Conservation (phyloP, 2,797 vertebrate genomes). For the Setipinna tenuifilis region DNA sequence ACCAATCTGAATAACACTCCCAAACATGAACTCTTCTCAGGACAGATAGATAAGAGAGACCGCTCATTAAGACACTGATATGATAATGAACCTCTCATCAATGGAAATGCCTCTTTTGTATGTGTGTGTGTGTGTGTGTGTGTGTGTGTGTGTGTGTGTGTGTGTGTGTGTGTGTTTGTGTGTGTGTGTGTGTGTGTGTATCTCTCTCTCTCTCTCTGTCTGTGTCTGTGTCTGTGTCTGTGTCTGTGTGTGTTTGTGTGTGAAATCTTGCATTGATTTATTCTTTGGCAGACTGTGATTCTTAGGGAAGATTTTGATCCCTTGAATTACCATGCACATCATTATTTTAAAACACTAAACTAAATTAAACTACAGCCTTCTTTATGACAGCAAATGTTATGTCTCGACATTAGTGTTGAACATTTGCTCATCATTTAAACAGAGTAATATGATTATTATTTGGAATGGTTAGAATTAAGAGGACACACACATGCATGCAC, state of each 20-base stretch:
- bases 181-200: too few species aligned
- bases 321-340: too few species aligned
- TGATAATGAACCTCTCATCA: neutral
- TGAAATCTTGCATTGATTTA: neutral
- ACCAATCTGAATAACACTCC: slow-evolving; percentile 45
- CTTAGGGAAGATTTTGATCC: too few species aligned
- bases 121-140: neutral
- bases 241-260: too few species aligned
- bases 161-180: neutral
- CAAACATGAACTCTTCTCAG: slow-evolving; percentile 29
- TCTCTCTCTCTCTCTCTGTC: too few species aligned
- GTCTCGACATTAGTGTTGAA: neutral
- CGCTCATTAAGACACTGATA: neutral
- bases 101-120: neutral
- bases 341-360: too few species aligned
- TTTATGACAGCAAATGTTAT: too few species aligned
- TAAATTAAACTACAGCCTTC: too few species aligned
- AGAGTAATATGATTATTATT: neutral
- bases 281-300: neutral
- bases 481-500: neutral
- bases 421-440: neutral
- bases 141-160: neutral
- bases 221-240: too few species aligned
- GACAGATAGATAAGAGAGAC: neutral
- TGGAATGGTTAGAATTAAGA: neutral